phyloP scores from a whole-genome alignment of 2,888 invertebrate species.

The Unio delphinus region DNA sequence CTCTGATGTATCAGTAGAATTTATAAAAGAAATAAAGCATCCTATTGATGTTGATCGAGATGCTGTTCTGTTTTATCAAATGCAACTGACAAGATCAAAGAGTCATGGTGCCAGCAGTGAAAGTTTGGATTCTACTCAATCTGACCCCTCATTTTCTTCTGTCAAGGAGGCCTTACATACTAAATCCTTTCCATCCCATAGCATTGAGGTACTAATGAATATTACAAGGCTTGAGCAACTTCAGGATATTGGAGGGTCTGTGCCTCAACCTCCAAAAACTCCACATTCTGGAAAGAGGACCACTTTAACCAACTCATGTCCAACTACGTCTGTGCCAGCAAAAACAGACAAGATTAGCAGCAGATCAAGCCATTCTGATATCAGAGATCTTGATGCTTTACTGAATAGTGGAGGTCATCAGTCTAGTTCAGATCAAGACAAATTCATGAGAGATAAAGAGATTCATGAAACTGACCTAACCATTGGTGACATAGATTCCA shows the following conservation, averaged over 20 bases:
- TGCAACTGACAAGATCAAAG: slow-evolving; percentile 55
- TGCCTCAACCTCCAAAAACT: slow-evolving; percentile 19
- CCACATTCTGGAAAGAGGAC: slow-evolving; percentile 6
- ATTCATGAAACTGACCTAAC: no score
- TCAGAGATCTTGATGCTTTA: no score
- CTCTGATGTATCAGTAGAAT: slow-evolving; percentile 49
- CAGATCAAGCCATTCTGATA: no score
- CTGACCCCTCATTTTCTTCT: slow-evolving; percentile 53
- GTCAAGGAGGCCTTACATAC: slow-evolving; percentile 36
- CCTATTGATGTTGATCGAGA: slow-evolving; percentile 59
- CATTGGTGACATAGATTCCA: no score
- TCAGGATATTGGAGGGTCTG: slow-evolving; percentile 20
- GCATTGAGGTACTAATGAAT: slow-evolving; percentile 62
- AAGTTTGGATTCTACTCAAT: slow-evolving; percentile 60
- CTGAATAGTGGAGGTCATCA: no score
- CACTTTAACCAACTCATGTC: slow-evolving; percentile 23
- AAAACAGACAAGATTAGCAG: no score
- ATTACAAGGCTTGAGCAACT: no score
- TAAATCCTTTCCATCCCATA: slow-evolving; percentile 52
- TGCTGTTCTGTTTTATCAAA: slow-evolving; percentile 62
- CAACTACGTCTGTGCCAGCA: slow-evolving; percentile 4
- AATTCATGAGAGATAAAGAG: no score
- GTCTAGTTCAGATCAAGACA: no score
- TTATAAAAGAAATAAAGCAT: slow-evolving; percentile 39
- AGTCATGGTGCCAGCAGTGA: slow-evolving; percentile 48